Base-by-base conservation (phyloP, 2,113 vertebrate genomes). In the Eolophus roseicapilla region DNA sequence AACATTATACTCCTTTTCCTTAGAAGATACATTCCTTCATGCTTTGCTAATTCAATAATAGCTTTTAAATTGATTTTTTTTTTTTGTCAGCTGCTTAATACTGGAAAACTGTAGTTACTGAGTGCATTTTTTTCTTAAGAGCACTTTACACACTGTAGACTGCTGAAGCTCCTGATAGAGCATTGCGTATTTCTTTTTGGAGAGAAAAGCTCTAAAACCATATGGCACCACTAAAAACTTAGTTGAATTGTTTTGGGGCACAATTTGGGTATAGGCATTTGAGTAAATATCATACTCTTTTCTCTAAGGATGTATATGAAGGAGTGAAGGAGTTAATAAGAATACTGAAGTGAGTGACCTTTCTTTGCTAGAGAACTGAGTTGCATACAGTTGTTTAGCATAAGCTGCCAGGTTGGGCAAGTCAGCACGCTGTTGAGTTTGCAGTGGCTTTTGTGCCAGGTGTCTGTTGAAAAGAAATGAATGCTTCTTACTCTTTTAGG, bases 401-500 rank as follows among this genome's bases (percentile, higher is more conserved):
- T 35, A 41, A 77, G n/a, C 13, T 60, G 20, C 53, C 27, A 6
- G 2, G 0, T 1, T 35, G 27, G 35, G 11, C 43, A 43, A 6
- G 19, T 88, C 53, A 71, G 20, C 19, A 46, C 57, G 8, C 3
- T 6, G 9, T 31, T 82, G 39, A 70, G 29, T 69, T 81, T 81
- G 4, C 1, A 11, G 25, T 62, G 28, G 14, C 29, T 93, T 94
- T 86, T 37, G 15, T 59, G 77, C 41, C 55, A 67, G 13, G 20
- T 82, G 11, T 73, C 28, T 3, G 0, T n/a, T 89, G 64, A 74
- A 47, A 39, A 8, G 67, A 47, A 57, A 15, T 69, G 20, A 77
- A 7, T 95, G 21, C 60, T 75, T 87, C 75, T 76, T 90, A 60
- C 60, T 39, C 27, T 97, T 90, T 33, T 93, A 99, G 99, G 98